Evolutionary conservation across 2,113 vertebrate species (phyloP).

Genomic region (Peromyscus leucopus): DNA sequence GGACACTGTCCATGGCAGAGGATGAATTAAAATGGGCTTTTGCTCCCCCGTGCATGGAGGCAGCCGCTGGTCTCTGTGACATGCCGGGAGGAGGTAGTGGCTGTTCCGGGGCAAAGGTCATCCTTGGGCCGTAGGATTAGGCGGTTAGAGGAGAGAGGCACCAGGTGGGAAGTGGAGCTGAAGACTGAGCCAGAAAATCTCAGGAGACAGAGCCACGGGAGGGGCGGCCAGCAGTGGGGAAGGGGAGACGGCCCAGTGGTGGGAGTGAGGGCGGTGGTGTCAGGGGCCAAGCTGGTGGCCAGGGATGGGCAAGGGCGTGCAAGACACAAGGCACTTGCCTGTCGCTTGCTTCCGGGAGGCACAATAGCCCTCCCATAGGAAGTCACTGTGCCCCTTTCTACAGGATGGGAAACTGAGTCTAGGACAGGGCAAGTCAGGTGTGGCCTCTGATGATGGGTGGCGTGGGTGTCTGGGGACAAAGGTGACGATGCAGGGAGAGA

Average conservation of each 20-base stretch:
- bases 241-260: accelerated
- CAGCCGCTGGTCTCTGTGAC: neutral
- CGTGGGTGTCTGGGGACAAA: no score
- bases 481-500: neutral
- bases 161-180: neutral
- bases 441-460: neutral
- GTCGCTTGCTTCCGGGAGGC: no score
- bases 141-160: neutral
- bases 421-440: neutral
- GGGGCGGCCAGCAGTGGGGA: no score
- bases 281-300: neutral
- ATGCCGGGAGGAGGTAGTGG: neutral
- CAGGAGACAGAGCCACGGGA: neutral
- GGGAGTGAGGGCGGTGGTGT: accelerated
- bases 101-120: no score
- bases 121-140: neutral
- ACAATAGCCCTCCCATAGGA: neutral
- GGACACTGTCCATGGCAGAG: neutral
- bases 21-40: neutral
- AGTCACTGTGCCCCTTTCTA: neutral
- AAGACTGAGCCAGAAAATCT: neutral
- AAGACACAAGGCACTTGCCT: neutral
- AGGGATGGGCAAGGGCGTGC: neutral
- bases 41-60: neutral
- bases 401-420: neutral